phyloP scores from a whole-genome alignment of 2,797 vertebrate genomes.

The Balearica regulorum region DNA sequence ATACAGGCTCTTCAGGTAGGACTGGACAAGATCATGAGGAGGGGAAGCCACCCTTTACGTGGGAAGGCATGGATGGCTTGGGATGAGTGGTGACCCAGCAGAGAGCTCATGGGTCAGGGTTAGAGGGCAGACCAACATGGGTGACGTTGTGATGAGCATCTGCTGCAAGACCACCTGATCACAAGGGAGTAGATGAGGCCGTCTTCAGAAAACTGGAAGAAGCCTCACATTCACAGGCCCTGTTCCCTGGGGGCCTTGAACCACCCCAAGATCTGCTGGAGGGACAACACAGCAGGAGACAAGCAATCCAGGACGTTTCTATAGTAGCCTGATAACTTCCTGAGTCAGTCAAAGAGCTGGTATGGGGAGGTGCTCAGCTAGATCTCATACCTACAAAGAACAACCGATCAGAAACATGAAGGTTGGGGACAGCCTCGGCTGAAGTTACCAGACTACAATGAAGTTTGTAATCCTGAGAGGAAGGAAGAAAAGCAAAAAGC shows the following conservation, averaged over 20 bases:
- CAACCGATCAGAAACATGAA: not conserved
- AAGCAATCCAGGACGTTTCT: not conserved
- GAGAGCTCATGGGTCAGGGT: not conserved
- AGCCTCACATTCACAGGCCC: not conserved
- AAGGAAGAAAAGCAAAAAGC: not conserved
- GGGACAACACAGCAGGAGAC: not conserved
- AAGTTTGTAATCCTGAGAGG: not conserved
- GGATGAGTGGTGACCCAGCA: not conserved
- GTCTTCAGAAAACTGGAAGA: not conserved
- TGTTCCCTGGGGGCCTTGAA: not conserved
- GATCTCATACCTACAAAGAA: not conserved
- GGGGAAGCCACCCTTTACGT: not conserved
- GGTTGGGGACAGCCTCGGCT: not conserved
- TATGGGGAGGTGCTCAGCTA: not conserved
- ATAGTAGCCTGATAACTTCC: not conserved
- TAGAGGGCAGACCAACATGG: not conserved
- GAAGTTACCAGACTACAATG: not conserved
- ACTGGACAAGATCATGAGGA: not conserved
- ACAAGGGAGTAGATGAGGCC: not conserved
- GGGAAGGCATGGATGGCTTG: not conserved
- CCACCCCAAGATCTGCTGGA: not conserved
- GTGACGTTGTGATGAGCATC: not conserved
- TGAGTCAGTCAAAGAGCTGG: not conserved
- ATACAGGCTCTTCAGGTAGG: not conserved
- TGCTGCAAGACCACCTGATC: not conserved